Evolutionary conservation across 1,140 invertebrate genomes (phyloP).

Genomic region (Drosophila auraria): DNA sequence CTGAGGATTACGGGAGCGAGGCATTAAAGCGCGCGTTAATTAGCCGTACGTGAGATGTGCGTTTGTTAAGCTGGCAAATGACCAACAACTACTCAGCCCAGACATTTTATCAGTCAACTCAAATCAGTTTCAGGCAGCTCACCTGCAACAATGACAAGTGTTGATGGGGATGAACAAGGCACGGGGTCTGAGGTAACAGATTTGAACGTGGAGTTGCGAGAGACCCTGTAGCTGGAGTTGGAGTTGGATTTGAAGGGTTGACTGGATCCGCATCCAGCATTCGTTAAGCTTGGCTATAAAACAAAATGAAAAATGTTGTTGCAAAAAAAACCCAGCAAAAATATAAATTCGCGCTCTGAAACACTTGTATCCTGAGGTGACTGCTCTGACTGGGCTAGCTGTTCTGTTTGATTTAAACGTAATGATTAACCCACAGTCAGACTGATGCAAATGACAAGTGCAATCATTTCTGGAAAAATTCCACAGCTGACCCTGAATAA

Average conservation of each 20-base stretch:
- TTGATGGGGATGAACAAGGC: conserved; percentile 48
- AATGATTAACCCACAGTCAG: conserved; percentile 70
- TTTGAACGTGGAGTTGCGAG: conserved; percentile 47
- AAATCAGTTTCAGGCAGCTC: conserved; percentile 70
- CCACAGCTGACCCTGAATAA: conserved; percentile 35
- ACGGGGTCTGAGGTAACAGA: conserved; percentile 45
- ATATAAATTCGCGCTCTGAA: conserved; percentile 22
- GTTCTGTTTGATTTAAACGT: conserved; percentile 77
- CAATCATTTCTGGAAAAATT: conserved; percentile 70
- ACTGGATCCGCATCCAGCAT: conserved; percentile 65
- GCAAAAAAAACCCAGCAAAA: conserved; percentile 46
- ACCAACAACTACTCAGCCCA: conserved; percentile 38
- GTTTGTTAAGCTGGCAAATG: conserved; percentile 66
- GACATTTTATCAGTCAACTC: conserved; percentile 66
- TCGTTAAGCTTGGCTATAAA: conserved; percentile 61
- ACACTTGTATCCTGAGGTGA: conserved; percentile 45
- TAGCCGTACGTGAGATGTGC: conserved; percentile 78
- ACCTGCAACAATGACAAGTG: conserved; percentile 81
- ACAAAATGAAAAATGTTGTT: conserved; percentile 82
- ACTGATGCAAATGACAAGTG: conserved; percentile 38
- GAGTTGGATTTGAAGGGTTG: conserved; percentile 20
- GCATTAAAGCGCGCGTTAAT: conserved; percentile 74
- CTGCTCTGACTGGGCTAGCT: conserved; percentile 31
- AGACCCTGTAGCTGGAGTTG: conserved; percentile 28
- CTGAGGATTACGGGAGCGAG: conserved; percentile 33